phyloP scores from a whole-genome alignment of 1,140 invertebrate genomes.

The Lanistes nyassanus region DNA sequence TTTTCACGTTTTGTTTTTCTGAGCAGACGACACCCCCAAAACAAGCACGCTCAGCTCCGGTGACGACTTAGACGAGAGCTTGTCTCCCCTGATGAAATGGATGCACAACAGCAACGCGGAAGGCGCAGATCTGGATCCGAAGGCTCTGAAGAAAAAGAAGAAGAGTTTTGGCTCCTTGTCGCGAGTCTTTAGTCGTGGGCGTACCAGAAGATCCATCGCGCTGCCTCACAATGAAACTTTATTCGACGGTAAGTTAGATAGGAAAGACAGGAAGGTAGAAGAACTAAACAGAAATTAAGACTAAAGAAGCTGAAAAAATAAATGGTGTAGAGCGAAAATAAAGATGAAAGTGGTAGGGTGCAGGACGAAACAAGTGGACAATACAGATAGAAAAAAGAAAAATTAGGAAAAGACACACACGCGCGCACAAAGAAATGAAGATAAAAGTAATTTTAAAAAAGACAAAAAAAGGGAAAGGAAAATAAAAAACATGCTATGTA shows the following conservation, averaged over 20 bases:
- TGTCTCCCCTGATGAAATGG: conserved; percentile 28
- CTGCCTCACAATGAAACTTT: conserved; percentile 39
- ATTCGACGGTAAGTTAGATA: conserved; percentile 42
- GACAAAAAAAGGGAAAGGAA: no score
- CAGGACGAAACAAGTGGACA: no score
- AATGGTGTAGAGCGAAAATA: no score
- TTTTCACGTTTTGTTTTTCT: no score
- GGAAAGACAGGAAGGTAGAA: neutral
- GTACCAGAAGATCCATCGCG: conserved; percentile 52
- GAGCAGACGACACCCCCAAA: conserved; percentile 1
- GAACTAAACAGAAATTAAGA: no score
- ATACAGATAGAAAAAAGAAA: no score
- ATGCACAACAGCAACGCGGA: conserved; percentile 26
- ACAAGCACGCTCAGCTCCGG: conserved; percentile 18
- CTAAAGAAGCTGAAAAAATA: no score
- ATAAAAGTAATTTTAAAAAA: no score
- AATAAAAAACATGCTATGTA: no score
- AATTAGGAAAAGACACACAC: no score
- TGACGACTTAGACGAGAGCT: conserved; percentile 13
- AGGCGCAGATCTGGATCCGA: neutral
- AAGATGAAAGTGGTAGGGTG: no score
- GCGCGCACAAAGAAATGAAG: no score
- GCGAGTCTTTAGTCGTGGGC: conserved; percentile 52
- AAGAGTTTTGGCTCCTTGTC: conserved; percentile 53
- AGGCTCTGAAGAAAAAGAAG: conserved; percentile 46